Conservation (phyloP, 1,140 invertebrate species). For the Nixonia krombeini region DNA sequence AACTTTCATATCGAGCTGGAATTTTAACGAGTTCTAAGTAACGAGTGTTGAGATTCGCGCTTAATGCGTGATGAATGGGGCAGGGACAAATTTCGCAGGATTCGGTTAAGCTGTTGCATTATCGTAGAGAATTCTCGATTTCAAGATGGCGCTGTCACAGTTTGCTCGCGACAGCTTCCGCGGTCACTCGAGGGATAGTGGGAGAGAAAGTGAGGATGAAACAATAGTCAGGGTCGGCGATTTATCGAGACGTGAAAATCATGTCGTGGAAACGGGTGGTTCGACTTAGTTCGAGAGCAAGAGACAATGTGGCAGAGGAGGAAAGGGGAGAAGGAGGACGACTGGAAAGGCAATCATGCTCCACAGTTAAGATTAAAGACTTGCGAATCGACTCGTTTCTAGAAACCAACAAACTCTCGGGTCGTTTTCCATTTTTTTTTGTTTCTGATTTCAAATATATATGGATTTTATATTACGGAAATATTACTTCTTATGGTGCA, state of each 20-base stretch:
- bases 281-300: too few species aligned
- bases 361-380: constrained; percentile 33
- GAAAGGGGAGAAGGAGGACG: too few species aligned
- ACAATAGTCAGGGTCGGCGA: constrained; percentile 31
- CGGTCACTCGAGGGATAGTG: constrained; percentile 42
- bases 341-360: constrained; percentile 38
- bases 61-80: constrained; percentile 14
- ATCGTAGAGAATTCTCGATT: too few species aligned
- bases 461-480: constrained; percentile 59
- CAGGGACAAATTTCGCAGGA: background rate
- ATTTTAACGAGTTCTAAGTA: constrained; percentile 32
- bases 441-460: too few species aligned
- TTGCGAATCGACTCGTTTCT: constrained; percentile 27
- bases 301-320: too few species aligned
- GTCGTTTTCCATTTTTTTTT: constrained; percentile 45
- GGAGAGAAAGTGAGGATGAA: constrained; percentile 25
- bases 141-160: too few species aligned
- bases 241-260: constrained; percentile 38
- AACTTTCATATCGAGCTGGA: background rate
- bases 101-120: too few species aligned
- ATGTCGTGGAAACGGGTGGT: constrained; percentile 25
- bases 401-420: constrained; percentile 22
- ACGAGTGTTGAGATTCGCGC: background rate
- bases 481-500: too few species aligned
- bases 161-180: too few species aligned